These are phyloP conservation scores for Dreissena rostriformis DNA, from an alignment of 1,140 invertebrate species.

Conservation along the genomic window DNA sequence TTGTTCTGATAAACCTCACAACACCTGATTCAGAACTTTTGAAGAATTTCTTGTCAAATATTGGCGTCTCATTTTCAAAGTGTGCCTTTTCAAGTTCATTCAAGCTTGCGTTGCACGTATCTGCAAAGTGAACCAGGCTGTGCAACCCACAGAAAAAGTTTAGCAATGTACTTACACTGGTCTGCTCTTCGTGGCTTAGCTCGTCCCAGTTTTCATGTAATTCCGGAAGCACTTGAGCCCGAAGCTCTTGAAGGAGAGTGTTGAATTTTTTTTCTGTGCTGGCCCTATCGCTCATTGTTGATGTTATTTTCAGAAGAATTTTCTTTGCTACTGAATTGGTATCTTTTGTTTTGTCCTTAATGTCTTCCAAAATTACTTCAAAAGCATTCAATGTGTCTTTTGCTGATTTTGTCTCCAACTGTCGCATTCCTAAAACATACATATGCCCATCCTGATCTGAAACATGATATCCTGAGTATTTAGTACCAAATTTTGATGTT, in stretches of 20 bases:
- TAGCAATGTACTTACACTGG: conserved; percentile 12
- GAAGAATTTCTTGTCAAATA: conserved; percentile 25
- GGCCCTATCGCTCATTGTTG: conserved; percentile 58
- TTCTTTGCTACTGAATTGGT: conserved; percentile 31
- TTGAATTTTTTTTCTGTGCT: conserved; percentile 45
- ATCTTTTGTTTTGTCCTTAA: conserved; percentile 21
- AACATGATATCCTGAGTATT: conserved; percentile 51
- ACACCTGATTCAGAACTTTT: conserved; percentile 41
- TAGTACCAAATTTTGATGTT: conserved; percentile 57
- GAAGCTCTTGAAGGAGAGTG: conserved; percentile 38
- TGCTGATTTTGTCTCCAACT: conserved; percentile 55
- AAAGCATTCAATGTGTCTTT: conserved; percentile 33
- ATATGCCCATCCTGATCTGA: conserved; percentile 37
- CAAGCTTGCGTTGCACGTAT: conserved; percentile 19
- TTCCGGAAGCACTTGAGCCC: conserved; percentile 35
- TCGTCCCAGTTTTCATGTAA: conserved; percentile 30
- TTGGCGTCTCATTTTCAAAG: conserved; percentile 6
- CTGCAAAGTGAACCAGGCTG: conserved; percentile 50
- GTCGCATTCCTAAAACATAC: conserved; percentile 55
- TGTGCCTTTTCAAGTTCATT: conserved; percentile 15
- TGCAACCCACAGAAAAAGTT: conserved; percentile 57
- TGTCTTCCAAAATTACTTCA: conserved; percentile 46
- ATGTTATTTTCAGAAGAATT: conserved; percentile 36
- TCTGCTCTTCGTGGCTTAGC: conserved; percentile 30
- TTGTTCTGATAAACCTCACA: conserved; percentile 41